A percentile compares a stretch with the other conserved stretches of the same genome.
phyloP scores from a whole-genome alignment of 2,113 vertebrate species.

The Solenodon paradoxus region DNA sequence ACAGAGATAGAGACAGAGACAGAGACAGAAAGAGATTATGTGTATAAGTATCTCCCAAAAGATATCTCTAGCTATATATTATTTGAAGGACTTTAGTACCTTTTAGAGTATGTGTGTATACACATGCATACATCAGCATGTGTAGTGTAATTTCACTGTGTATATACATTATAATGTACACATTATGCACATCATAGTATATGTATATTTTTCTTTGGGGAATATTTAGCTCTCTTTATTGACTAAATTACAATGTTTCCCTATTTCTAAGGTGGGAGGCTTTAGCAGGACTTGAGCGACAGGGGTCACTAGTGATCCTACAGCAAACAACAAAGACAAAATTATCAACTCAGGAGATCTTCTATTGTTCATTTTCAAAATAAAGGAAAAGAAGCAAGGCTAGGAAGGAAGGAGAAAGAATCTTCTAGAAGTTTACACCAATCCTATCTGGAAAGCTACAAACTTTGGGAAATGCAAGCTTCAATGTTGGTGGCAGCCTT shows the following conservation, averaged over 20 bases:
- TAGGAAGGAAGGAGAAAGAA: background rate
- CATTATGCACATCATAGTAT: background rate
- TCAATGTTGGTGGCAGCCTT: background rate
- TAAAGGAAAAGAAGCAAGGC: background rate
- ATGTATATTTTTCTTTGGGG: background rate
- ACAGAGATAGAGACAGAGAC: background rate
- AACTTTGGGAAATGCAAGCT: background rate
- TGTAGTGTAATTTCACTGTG: background rate
- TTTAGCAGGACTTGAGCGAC: background rate
- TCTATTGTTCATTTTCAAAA: background rate
- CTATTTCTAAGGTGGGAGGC: background rate
- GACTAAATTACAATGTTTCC: background rate
- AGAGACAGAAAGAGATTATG: background rate
- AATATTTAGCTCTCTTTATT: background rate
- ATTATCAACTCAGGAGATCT: background rate
- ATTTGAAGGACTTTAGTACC: too few species aligned
- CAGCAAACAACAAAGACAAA: background rate
- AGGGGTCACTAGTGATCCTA: background rate
- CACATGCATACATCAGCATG: accelerated
- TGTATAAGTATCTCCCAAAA: background rate
- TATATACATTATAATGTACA: too few species aligned
- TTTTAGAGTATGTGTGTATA: too few species aligned
- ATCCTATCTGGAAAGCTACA: background rate
- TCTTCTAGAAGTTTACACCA: background rate
- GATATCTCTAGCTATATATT: background rate